Conservation (phyloP, 1,140 invertebrate species). For the Oryctes rhinoceros region DNA sequence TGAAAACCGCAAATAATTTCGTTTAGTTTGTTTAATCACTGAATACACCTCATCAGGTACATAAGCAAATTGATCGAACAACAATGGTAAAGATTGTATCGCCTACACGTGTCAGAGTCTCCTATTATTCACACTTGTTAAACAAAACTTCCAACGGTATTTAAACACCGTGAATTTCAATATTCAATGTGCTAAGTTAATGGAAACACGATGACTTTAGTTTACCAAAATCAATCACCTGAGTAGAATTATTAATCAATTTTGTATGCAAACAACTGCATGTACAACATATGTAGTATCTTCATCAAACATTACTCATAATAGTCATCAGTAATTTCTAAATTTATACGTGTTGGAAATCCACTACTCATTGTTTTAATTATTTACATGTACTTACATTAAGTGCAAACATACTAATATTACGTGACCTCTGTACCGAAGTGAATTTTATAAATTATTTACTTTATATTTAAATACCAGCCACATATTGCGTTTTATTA, state of each 20-base stretch:
- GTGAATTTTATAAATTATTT: constrained; percentile 26
- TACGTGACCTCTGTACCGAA: constrained; percentile 10
- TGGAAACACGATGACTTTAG: no score
- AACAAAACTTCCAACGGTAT: no score
- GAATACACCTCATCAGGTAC: no score
- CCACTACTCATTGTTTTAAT: background rate
- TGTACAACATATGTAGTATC: background rate
- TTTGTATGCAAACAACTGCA: background rate
- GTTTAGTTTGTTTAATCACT: no score
- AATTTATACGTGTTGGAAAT: background rate
- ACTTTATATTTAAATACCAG: constrained; percentile 4
- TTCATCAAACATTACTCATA: constrained; percentile 21
- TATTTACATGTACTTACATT: constrained; percentile 8
- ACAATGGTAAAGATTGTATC: no score
- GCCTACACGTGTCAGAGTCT: no score
- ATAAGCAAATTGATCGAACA: no score
- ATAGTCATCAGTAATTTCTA: background rate
- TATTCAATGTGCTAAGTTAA: background rate
- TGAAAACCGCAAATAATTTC: no score
- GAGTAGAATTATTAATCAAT: background rate
- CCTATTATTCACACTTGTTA: no score
- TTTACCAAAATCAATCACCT: background rate
- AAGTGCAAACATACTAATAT: constrained; percentile 15
- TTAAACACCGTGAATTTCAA: background rate
- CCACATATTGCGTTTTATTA: background rate